These are phyloP conservation scores for Todus mexicanus DNA, from an alignment of 2,797 vertebrate species.

Conservation along the genomic window DNA sequence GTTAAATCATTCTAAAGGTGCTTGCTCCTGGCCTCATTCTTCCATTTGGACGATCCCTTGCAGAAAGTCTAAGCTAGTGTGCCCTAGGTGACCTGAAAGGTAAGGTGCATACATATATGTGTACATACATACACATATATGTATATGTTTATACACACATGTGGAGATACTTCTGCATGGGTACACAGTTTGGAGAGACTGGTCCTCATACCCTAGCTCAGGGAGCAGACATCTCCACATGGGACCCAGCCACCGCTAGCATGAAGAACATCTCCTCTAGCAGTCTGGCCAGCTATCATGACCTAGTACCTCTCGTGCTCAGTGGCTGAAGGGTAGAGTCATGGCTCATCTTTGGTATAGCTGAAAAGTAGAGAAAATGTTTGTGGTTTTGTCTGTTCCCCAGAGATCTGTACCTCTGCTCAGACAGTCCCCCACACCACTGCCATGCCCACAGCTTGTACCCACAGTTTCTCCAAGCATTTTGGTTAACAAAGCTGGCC, in stretches of 20 bases:
- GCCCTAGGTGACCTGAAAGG: not conserved
- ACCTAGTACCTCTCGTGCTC: not conserved
- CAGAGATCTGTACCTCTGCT: not conserved
- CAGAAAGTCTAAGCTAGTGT: not conserved
- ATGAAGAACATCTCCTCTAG: not conserved
- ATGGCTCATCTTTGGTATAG: not conserved
- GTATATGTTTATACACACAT: not conserved
- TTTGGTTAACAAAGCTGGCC: not conserved
- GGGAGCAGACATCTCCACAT: not conserved
- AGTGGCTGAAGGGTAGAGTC: not conserved
- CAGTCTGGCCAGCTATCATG: not conserved
- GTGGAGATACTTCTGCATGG: not conserved
- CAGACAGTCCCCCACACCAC: not conserved
- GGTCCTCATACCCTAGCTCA: not conserved
- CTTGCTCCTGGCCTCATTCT: not conserved
- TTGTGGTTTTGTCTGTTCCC: not conserved
- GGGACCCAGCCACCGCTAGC: not conserved
- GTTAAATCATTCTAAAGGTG: not conserved
- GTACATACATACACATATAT: not conserved
- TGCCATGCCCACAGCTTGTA: not conserved
- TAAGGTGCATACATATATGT: not conserved
- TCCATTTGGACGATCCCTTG: not conserved
- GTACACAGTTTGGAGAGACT: not conserved
- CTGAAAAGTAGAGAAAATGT: not conserved
- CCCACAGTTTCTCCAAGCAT: not conserved